Conservation (phyloP, 35 echinoderm and acorn worm genomes). For the Holothuria glaberrima region DNA sequence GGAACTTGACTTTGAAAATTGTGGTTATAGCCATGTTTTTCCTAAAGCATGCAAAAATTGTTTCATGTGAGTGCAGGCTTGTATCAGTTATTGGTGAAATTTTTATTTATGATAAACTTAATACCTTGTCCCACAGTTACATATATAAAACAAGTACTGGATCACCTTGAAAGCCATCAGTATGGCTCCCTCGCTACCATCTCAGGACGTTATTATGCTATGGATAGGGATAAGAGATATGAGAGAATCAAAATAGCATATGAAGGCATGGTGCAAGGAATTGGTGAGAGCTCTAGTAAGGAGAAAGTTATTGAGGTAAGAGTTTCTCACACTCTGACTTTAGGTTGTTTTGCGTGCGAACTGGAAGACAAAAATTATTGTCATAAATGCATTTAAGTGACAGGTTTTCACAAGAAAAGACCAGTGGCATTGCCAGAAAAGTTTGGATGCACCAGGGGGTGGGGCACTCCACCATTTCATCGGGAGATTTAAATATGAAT, state of each 20-base stretch:
- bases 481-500: too few species aligned
- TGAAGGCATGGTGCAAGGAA: slow-evolving; percentile 93
- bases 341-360: neutral
- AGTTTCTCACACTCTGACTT: too few species aligned
- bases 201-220: slow-evolving; percentile 96
- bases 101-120: neutral
- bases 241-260: slow-evolving; percentile 96
- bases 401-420: too few species aligned
- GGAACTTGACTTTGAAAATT: too few species aligned
- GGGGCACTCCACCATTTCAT: too few species aligned
- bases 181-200: slow-evolving; percentile 92
- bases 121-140: slow-evolving; percentile 46
- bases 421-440: too few species aligned
- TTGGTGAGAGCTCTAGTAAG: slow-evolving; percentile 73
- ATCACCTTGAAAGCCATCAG: slow-evolving; percentile 64
- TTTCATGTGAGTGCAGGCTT: too few species aligned
- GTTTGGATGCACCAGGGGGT: too few species aligned
- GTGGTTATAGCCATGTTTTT: too few species aligned
- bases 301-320: slow-evolving; percentile 88
- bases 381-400: too few species aligned
- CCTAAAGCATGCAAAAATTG: too few species aligned
- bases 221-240: slow-evolving; percentile 96
- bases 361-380: neutral
- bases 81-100: too few species aligned
- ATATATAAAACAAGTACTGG: slow-evolving; percentile 87